These are phyloP conservation scores for Heteromurus nitidus DNA, from an alignment of 2,888 invertebrate genomes.

Conservation along the genomic window DNA sequence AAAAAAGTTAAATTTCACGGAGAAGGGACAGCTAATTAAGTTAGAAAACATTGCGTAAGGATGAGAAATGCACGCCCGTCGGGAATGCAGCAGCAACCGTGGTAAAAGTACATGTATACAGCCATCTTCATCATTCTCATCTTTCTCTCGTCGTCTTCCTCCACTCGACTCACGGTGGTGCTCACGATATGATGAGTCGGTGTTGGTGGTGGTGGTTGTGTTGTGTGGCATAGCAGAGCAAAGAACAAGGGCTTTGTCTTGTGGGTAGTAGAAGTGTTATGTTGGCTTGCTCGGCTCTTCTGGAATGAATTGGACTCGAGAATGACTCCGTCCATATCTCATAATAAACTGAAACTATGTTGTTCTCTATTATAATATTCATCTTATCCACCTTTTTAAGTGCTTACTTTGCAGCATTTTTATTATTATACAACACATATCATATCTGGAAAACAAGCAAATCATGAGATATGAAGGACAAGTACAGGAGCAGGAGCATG, in stretches of 20 bases:
- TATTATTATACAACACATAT: conserved; percentile 27
- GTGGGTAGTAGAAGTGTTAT: neutral
- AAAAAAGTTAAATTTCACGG: conserved; percentile 39
- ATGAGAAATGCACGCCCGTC: conserved; percentile 52
- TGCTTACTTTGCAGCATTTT: conserved; percentile 12
- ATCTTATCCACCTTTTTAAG: conserved; percentile 12
- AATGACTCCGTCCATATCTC: too few relatives aligned
- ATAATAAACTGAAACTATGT: conserved; percentile 20
- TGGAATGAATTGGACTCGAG: too few relatives aligned
- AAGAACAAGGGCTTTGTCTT: too few relatives aligned
- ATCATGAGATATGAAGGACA: conserved; percentile 17
- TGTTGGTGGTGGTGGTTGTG: conserved; percentile 11
- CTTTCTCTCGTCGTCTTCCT: conserved; percentile 8
- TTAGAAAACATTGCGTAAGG: conserved; percentile 54
- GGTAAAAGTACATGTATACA: neutral
- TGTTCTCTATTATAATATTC: conserved; percentile 13
- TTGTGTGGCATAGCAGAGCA: neutral
- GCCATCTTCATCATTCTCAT: conserved; percentile 2
- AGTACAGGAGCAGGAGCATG: conserved; percentile 22
- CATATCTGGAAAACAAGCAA: conserved; percentile 21
- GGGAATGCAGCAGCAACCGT: conserved; percentile 18
- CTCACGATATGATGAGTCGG: too few relatives aligned
- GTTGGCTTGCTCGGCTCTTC: too few relatives aligned
- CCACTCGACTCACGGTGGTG: neutral
- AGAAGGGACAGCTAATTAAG: conserved; percentile 53